A percentile compares a stretch with the other conserved stretches of the same genome.
Conservation (phyloP, 1,140 invertebrate genomes). For the Atta colombica region DNA sequence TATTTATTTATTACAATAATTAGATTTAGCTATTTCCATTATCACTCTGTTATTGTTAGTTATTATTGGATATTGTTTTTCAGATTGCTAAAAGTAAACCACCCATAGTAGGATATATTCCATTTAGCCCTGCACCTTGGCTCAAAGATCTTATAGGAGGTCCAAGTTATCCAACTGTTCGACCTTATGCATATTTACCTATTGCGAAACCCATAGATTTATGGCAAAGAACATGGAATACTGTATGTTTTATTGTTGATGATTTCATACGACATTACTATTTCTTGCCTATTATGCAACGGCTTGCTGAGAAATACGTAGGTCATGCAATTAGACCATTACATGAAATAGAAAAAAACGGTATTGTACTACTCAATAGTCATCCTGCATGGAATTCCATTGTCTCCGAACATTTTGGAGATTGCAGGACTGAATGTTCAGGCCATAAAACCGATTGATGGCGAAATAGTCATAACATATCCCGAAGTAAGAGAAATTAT, state of each 20-base stretch:
- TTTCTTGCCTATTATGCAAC: conserved; percentile 22
- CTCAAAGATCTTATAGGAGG: conserved; percentile 34
- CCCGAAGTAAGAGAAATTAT: too few species aligned
- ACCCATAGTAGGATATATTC: conserved; percentile 36
- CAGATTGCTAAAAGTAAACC: conserved; percentile 46
- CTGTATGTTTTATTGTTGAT: not conserved
- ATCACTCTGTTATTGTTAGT: too few species aligned
- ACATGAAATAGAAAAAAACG: conserved; percentile 45
- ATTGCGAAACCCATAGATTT: not conserved
- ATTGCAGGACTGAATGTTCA: conserved; percentile 78
- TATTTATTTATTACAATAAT: too few species aligned
- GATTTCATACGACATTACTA: conserved; percentile 43
- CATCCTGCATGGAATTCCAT: conserved; percentile 47
- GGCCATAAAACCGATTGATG: not conserved
- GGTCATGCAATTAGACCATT: conserved; percentile 24
- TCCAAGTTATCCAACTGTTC: conserved; percentile 43
- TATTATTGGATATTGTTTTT: not conserved
- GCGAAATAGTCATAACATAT: too few species aligned
- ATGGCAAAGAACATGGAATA: conserved; percentile 45
- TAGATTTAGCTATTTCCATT: not conserved
- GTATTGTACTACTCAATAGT: conserved; percentile 44
- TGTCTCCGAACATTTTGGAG: conserved; percentile 78
- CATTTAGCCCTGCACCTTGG: conserved; percentile 34
- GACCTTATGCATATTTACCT: not conserved
- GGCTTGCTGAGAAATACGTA: not conserved